Evolutionary conservation across 2,888 invertebrate species (phyloP).

Genomic region (Drosophila birchii): DNA sequence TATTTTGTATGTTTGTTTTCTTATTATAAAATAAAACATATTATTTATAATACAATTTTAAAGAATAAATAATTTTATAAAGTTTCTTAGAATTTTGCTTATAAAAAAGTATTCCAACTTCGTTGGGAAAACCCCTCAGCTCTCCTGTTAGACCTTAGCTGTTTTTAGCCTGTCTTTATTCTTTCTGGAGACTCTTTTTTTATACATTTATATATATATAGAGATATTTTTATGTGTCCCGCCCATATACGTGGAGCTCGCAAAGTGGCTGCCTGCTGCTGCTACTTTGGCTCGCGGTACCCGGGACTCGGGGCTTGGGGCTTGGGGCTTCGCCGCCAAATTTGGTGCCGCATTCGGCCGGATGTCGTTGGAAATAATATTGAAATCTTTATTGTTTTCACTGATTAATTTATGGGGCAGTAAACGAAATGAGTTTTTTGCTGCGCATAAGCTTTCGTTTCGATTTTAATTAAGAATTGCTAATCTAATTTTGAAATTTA

Average conservation of each 20-base stretch:
- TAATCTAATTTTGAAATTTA: slow-evolving; percentile 21
- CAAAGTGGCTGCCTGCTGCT: slow-evolving; percentile 46
- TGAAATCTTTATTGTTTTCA: slow-evolving; percentile 55
- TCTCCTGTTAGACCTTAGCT: not conserved
- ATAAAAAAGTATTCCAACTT: not conserved
- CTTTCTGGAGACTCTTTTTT: slow-evolving; percentile 28
- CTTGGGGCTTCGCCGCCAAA: slow-evolving; percentile 34
- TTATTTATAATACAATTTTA: not conserved
- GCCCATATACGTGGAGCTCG: slow-evolving; percentile 39
- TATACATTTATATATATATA: slow-evolving; percentile 9
- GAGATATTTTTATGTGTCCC: slow-evolving; percentile 20
- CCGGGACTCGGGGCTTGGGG: not conserved
- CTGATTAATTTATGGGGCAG: slow-evolving; percentile 56
- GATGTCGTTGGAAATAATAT: slow-evolving; percentile 60
- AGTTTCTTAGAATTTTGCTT: no score
- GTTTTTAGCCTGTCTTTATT: slow-evolving; percentile 36
- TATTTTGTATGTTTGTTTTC: accelerated
- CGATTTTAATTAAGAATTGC: slow-evolving; percentile 17
- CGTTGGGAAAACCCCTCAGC: not conserved
- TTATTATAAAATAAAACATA: not conserved
- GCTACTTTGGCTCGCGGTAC: not conserved
- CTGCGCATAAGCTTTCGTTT: not conserved
- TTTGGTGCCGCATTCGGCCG: slow-evolving; percentile 57
- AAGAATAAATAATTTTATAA: not conserved
- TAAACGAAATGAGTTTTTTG: slow-evolving; percentile 50